phyloP scores from a whole-genome alignment of 92 coral and sea anemone genomes.

The Nematostella vectensis region DNA sequence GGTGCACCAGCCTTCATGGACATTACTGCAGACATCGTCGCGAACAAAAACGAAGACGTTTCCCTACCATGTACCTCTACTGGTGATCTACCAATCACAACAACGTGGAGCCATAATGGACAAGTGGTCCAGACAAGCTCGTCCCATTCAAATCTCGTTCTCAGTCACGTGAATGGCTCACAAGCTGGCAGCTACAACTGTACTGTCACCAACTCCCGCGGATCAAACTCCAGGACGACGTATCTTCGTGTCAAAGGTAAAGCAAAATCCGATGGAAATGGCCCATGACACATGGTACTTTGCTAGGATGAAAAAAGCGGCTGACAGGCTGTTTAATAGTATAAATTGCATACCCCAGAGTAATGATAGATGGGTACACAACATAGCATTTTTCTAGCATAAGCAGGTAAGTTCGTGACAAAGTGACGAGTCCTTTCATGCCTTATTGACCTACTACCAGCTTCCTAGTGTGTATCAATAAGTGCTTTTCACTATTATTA shows the following conservation, averaged over 20 bases:
- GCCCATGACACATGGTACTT: no score
- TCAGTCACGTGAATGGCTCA: slow-evolving; percentile 2
- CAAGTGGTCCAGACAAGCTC: slow-evolving; percentile 27
- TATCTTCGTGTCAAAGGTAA: background rate
- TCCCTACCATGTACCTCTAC: slow-evolving; percentile 19
- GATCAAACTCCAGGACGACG: background rate
- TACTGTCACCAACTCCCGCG: background rate
- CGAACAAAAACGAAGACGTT: slow-evolving; percentile 20
- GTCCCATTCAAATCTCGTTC: slow-evolving; percentile 12
- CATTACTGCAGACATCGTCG: slow-evolving; percentile 7
- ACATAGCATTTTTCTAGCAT: no score
- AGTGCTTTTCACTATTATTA: no score
- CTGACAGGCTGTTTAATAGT: no score
- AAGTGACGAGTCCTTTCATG: no score
- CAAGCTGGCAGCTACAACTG: background rate
- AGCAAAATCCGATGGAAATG: no score
- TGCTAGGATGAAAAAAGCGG: no score
- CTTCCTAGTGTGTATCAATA: no score
- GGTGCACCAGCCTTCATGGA: background rate
- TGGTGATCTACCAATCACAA: slow-evolving; percentile 27
- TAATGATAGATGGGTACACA: no score
- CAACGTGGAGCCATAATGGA: slow-evolving; percentile 29
- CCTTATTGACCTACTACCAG: no score
- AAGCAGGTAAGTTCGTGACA: no score
- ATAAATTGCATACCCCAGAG: no score